Evolutionary conservation across 1,140 invertebrate species (phyloP), one percentile per base, ranked within the genome.

Genomic region (Sipha flava): DNA sequence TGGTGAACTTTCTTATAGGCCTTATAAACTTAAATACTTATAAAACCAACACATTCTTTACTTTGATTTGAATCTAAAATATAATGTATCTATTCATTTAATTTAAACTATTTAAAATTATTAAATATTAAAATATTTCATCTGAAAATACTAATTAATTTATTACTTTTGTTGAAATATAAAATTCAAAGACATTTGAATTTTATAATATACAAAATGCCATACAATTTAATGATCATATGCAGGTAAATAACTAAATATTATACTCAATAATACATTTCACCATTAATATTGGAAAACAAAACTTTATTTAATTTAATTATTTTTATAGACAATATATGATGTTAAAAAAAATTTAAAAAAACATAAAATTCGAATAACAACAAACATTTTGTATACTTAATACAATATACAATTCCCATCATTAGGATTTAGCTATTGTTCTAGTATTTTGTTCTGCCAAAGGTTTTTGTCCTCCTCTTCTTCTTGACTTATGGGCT

Each of bases 401-500:
- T 40, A 29, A 47, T 47, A 70, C 7, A 47, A 70, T 47, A 47
- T 47, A 70, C 7, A 47, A 70, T 66, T 47, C 3, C 26, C 66
- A 45, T 6, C 26, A 70, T 40, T 77, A 77, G 14, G 40, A 47
- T 6, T 77, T 77, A 26, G 31, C 12, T 57, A 77, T 54, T 54
- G 49, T 77, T 77, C 73, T 57, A 29, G 73, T 77, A 7, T 77
- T 77, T 57, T 77, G 73, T 34, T 77, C 73, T 4, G 73, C 52
- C 26, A 77, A 59, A 16, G 73, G 73, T 43, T 77, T 77, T 43
- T 77, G 73, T 49, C 73, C 73, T 9, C 73, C 73, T 23, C 73
- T 57, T 77, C 52, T 77, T 77, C 73, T 59, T 54, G 70, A 52
- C 31, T 77, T 77, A 1, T 77, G 52, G 10, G 31, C 34, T 18